A percentile compares a stretch with the other conserved stretches of the same genome.
These are phyloP conservation scores for Drosophila punjabiensis DNA, from an alignment of 1,140 invertebrate genomes.

Conservation along the genomic window DNA sequence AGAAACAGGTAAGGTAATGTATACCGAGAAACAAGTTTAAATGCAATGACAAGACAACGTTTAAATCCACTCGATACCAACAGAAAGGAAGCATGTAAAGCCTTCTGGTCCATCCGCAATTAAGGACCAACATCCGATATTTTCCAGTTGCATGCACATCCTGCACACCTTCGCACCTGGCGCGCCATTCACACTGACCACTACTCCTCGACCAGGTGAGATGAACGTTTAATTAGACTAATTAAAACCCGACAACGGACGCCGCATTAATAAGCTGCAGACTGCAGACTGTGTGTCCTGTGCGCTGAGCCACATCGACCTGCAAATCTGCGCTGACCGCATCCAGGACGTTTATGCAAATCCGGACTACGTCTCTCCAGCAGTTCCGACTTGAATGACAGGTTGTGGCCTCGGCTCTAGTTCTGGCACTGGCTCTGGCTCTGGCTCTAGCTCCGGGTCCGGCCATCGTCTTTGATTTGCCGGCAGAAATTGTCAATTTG, in stretches of 20 bases:
- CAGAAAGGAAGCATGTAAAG: background rate
- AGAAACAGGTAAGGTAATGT: no score
- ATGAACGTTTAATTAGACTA: slow-evolving; percentile 70
- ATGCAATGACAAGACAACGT: background rate
- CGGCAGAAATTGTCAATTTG: slow-evolving; percentile 51
- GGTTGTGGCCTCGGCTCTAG: slow-evolving; percentile 17
- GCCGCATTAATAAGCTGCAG: slow-evolving; percentile 71
- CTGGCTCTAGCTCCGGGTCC: background rate
- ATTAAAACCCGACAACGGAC: slow-evolving; percentile 59
- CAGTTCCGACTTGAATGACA: slow-evolving; percentile 28
- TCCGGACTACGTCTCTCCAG: slow-evolving; percentile 26
- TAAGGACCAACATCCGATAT: slow-evolving; percentile 12
- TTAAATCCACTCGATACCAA: background rate
- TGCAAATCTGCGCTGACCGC: slow-evolving; percentile 18
- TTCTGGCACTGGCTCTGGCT: background rate
- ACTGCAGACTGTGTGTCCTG: slow-evolving; percentile 11
- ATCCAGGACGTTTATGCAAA: slow-evolving; percentile 61
- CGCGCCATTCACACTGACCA: slow-evolving; percentile 11
- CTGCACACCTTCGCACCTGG: slow-evolving; percentile 19
- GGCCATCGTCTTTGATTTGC: slow-evolving; percentile 39
- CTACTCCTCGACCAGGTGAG: slow-evolving; percentile 18
- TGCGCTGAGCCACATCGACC: slow-evolving; percentile 27
- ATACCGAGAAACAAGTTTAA: no score
- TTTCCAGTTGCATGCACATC: slow-evolving; percentile 29
- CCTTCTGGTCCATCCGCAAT: background rate